Evolutionary conservation across 2,797 vertebrate genomes (phyloP).

Genomic region (Sandelia bainsii): DNA sequence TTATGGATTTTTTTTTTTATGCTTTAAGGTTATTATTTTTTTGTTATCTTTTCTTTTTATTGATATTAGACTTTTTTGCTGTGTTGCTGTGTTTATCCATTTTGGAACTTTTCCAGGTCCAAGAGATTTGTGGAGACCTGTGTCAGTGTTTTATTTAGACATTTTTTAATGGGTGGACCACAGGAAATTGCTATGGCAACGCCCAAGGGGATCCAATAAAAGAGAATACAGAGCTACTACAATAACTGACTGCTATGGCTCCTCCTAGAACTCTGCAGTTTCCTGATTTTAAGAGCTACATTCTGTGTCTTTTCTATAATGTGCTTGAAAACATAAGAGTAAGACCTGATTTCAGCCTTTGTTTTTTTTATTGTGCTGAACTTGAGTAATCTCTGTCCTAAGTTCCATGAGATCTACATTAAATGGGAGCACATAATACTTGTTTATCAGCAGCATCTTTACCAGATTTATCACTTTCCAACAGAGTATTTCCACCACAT

Average conservation of each 20-base stretch:
- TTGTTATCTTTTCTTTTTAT: not conserved
- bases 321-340: not conserved
- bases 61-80: too few relatives aligned
- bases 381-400: not conserved
- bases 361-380: not conserved
- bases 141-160: not conserved
- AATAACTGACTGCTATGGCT: too few relatives aligned
- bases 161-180: not conserved
- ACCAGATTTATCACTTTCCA: not conserved
- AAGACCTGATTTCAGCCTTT: not conserved
- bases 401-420: constrained; percentile 3
- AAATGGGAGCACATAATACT: not conserved
- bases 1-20: too few relatives aligned
- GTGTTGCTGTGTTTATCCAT: too few relatives aligned
- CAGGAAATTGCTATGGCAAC: not conserved
- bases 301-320: not conserved
- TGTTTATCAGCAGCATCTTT: not conserved
- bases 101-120: too few relatives aligned
- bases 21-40: not conserved
- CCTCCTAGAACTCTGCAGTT: not conserved
- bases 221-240: too few relatives aligned
- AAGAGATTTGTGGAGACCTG: too few relatives aligned
- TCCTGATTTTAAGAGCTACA: not conserved
- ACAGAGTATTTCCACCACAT: not conserved
- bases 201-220: not conserved